Base-by-base conservation (phyloP, 37 sponge, comb jelly and placozoan species). In the Geodia barretti region DNA sequence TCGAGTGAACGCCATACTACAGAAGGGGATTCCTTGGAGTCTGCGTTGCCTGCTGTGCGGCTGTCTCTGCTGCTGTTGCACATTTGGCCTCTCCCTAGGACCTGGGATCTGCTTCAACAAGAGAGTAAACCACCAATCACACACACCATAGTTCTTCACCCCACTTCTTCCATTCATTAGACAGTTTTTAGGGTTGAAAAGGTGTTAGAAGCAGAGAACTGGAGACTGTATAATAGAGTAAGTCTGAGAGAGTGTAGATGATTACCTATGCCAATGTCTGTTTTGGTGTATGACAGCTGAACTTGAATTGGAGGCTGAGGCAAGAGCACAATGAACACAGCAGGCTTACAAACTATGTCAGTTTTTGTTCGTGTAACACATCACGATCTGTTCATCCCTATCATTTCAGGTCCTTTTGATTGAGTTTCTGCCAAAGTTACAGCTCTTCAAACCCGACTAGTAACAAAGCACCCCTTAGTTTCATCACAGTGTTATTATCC, bases 51-150 rank as follows among this genome's bases (percentile, higher is more conserved):
- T 95, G 26, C 37, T 95, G 19, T 85, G 79, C 21, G 96, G 96
- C 62, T 92, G 90, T 77, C 39, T 95, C 54, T 95, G 96, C 61
- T 95, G 96, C 79, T 95, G 93, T 63, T 95, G 96, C 63, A 92
- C 96, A 0, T 60, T 88, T 4, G 96, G 96, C 3, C 82, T 91
- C 33, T 95, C 96, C 1, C 75, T 95, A 39, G 90, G 92, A 0
- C 91, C 96, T 17, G 88, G 82, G 0, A 26, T 95, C 42, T 83
- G 72, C 29, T 85, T 95, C 68, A 91, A 62, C 76, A 95, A 90
- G 60, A 76, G 87, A 17, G 96, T 95, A 28, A 76, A 89, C 41
- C 47, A 41, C 23, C 40, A 34, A 3, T 47, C 19, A 9, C 36
- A 4, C 60, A 11, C 19, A 20, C 25, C 20, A 65, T 14, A 25